A percentile compares a stretch with the other conserved stretches of the same genome.
Evolutionary conservation across 2,888 invertebrate genomes (phyloP).

Genomic region (Nymphalis c-album): DNA sequence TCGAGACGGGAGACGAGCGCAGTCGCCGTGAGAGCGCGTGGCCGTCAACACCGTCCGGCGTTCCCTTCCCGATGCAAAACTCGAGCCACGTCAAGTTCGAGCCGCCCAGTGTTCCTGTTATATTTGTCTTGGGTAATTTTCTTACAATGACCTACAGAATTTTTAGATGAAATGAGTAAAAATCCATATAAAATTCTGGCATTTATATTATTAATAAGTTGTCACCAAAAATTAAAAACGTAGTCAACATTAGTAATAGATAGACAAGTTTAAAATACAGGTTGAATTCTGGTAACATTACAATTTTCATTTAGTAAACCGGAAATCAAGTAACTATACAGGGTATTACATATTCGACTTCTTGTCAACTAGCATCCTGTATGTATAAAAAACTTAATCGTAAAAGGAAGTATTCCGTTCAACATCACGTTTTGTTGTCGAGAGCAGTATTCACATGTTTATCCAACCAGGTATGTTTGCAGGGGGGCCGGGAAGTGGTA

Average conservation of each 20-base stretch:
- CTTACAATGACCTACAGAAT: background rate
- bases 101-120: constrained; percentile 92
- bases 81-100: constrained; percentile 91
- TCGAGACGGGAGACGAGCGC: constrained; percentile 69
- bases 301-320: no score
- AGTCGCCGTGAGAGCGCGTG: constrained; percentile 74
- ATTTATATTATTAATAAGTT: no score
- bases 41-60: constrained; percentile 84
- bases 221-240: no score
- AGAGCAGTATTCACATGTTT: constrained; percentile 28
- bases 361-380: no score
- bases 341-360: no score
- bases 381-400: no score
- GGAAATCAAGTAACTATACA: no score
- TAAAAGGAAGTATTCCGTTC: no score
- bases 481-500: constrained; percentile 98
- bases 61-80: constrained; percentile 89
- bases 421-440: background rate
- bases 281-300: no score
- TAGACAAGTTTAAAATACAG: no score
- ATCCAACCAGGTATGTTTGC: constrained; percentile 37
- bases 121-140: constrained; percentile 90
- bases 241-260: no score
- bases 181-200: background rate
- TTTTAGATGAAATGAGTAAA: background rate